Evolutionary conservation across 1,140 invertebrate genomes (phyloP), one percentile per base, ranked within the genome.

Genomic region (Drosophila bipectinata): DNA sequence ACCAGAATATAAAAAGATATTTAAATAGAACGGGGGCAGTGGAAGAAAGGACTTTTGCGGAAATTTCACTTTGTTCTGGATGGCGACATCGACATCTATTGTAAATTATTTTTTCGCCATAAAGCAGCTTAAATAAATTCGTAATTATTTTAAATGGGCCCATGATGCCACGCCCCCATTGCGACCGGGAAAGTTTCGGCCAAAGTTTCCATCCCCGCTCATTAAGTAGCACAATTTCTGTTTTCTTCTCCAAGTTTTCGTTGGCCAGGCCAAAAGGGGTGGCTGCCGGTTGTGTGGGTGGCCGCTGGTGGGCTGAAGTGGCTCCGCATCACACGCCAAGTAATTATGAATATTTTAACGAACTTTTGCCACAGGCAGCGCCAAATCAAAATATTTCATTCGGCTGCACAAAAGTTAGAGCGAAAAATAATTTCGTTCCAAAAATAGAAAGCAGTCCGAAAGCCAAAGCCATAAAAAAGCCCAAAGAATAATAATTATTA

Each of bases 341-440:
- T 88, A 87, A 87, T 87, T 87, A 87, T 87, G 83, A 87, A 87
- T 87, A 87, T 87, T 88, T 87, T 87, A 89, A 83, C 83, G 84
- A 87, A 87, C 83, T 87, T 87, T 87, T 88, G 79, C 83, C 83
- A 88, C 82, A 77, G 82, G 82, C 82, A 87, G 84, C 83, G 77
- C 76, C 83, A 88, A 87, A 87, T 87, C 83, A 87, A 87, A 87
- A 87, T 88, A 87, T 88, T 87, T 83, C 79, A 88, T 88, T 83
- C 79, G 79, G 54, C 73, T 74, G 72, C 64, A 69, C 68, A 69
- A 83, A 77, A 88, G 75, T 88, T 87, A 73, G 71, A 76, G 64
- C 66, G 49, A 61, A 75, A 87, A 87, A 85, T 81, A 85, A 85
- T 85, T 85, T 63, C 64, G 48, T 72, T 57, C 60, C 48, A 56